A percentile compares a stretch with the other conserved stretches of the same genome.
Evolutionary conservation across 2,888 invertebrate species (phyloP).

Genomic region (Actias luna): DNA sequence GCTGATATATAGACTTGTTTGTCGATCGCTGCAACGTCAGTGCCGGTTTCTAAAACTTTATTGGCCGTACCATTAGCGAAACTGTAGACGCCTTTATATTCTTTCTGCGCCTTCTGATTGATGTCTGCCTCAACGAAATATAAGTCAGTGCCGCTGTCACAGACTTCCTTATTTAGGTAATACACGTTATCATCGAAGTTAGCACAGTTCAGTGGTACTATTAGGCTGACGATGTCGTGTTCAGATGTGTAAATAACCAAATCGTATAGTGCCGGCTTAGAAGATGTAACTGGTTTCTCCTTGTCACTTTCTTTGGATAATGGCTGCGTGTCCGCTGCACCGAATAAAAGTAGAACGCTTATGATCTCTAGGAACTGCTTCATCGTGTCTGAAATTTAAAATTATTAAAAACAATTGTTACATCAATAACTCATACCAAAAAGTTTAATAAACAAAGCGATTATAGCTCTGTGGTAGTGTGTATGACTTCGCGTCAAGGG

Average conservation of each 20-base stretch:
- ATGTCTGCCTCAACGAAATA: constrained; percentile 47
- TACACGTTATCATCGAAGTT: constrained; percentile 36
- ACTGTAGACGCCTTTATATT: constrained; percentile 44
- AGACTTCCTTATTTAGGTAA: constrained; percentile 4
- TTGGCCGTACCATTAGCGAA: constrained; percentile 33
- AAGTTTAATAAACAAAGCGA: no score
- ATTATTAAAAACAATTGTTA: constrained; percentile 11
- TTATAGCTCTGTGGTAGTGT: no score
- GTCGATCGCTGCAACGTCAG: constrained; percentile 40
- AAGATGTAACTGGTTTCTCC: constrained; percentile 27
- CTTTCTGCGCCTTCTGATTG: constrained; percentile 31
- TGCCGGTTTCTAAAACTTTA: constrained; percentile 46
- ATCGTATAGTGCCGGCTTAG: constrained; percentile 36
- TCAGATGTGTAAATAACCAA: constrained; percentile 37
- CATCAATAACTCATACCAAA: no score
- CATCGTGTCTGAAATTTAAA: constrained; percentile 28
- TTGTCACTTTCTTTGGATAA: constrained; percentile 27
- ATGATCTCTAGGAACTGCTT: constrained; percentile 30
- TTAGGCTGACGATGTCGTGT: constrained; percentile 43
- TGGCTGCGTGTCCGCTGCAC: constrained; percentile 38
- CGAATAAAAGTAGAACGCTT: constrained; percentile 32
- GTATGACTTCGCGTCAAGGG: no score
- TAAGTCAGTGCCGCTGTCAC: constrained; percentile 17
- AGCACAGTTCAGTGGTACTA: constrained; percentile 40
- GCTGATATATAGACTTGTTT: constrained; percentile 49